Evolutionary conservation across 2,888 invertebrate genomes (phyloP).

Genomic region (Adelognathus sp.): DNA sequence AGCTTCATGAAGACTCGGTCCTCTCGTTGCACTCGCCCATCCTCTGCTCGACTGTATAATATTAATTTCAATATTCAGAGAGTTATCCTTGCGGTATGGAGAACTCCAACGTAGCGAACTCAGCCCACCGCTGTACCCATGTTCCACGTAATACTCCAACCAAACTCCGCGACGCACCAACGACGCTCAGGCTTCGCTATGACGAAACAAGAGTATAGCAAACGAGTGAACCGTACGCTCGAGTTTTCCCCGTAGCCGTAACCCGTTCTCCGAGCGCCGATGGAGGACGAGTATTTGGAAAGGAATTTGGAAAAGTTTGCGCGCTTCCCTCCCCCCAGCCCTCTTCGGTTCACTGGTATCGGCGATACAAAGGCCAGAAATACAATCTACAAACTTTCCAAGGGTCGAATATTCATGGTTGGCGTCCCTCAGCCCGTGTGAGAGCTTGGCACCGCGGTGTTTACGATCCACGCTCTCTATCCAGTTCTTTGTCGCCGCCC

Average conservation of each 20-base stretch:
- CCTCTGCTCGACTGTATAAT: no score
- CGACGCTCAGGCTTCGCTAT: not conserved
- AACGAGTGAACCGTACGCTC: constrained; percentile 34
- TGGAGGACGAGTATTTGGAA: no score
- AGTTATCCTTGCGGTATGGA: constrained; percentile 24
- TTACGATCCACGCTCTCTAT: constrained; percentile 24
- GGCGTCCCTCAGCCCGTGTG: constrained; percentile 46
- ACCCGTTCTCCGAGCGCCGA: constrained; percentile 49
- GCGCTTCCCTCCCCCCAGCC: not conserved
- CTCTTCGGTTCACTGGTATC: constrained; percentile 47
- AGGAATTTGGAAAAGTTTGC: constrained; percentile 56
- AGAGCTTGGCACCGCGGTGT: constrained; percentile 9
- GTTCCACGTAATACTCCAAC: not conserved
- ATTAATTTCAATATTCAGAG: not conserved
- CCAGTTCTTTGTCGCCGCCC: constrained; percentile 60
- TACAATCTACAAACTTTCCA: constrained; percentile 63
- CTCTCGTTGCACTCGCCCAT: constrained; percentile 11
- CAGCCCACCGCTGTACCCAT: not conserved
- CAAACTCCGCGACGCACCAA: constrained; percentile 1
- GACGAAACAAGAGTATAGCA: constrained; percentile 1
- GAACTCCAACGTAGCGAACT: constrained; percentile 12
- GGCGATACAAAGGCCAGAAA: constrained; percentile 61
- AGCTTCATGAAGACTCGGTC: constrained; percentile 2
- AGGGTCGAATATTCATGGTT: constrained; percentile 63
- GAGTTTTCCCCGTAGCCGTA: constrained; percentile 40